Conservation (phyloP, 2,888 invertebrate species). For the Cephalotes varians region DNA sequence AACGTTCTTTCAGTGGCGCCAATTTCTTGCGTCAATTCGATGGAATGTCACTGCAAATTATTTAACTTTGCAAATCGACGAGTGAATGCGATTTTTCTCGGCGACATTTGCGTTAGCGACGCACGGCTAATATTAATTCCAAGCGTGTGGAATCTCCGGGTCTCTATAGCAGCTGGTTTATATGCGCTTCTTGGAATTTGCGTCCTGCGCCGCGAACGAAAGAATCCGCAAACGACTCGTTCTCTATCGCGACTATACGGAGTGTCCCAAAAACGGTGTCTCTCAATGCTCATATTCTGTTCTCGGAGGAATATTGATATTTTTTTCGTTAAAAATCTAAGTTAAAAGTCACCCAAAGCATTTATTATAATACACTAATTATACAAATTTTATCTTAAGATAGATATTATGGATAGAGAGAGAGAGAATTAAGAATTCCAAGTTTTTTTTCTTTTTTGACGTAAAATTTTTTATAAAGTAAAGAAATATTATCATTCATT, state of each 20-base stretch:
- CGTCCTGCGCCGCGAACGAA: conserved; percentile 68
- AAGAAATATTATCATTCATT: neutral
- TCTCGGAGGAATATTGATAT: neutral
- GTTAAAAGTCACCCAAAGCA: neutral
- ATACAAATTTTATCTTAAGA: neutral
- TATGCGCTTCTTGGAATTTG: conserved; percentile 72
- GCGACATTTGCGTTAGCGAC: conserved; percentile 50
- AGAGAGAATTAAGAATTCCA: neutral
- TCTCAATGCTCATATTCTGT: neutral
- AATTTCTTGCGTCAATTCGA: neutral
- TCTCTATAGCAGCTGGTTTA: conserved; percentile 76
- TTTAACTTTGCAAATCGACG: conserved; percentile 62
- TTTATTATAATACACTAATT: neutral
- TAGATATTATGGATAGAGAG: neutral
- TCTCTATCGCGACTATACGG: conserved; percentile 34
- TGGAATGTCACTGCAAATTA: conserved; percentile 55
- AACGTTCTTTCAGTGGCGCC: neutral
- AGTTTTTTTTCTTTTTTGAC: neutral
- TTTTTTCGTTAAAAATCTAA: neutral
- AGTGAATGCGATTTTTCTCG: conserved; percentile 63
- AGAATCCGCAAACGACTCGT: conserved; percentile 66
- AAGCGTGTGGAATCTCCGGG: conserved; percentile 75
- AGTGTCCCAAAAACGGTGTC: conserved; percentile 47
- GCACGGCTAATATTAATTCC: conserved; percentile 75
- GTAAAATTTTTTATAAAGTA: neutral